A percentile compares a stretch with the other conserved stretches of the same genome.
Evolutionary conservation across 1,140 invertebrate species (phyloP).

Genomic region (Leptopilina clavipes): DNA sequence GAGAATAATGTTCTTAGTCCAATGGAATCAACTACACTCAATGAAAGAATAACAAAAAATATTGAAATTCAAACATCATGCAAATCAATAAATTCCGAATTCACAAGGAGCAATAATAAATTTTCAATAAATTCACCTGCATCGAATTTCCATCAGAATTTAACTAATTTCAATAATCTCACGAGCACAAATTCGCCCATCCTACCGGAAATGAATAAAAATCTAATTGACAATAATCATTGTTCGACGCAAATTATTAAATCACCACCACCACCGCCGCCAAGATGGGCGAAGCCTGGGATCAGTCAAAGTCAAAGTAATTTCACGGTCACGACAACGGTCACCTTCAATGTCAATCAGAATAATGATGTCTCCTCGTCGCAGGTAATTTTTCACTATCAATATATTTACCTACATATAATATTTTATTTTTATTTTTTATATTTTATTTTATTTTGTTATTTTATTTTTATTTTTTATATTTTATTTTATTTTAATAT

Average conservation of each 20-base stretch:
- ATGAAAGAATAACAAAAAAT: slow-evolving; percentile 49
- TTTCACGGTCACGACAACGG: slow-evolving; percentile 87
- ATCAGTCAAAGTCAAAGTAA: slow-evolving; percentile 75
- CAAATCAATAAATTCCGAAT: slow-evolving; percentile 50
- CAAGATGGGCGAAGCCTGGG: slow-evolving; percentile 77
- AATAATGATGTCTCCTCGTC: slow-evolving; percentile 49
- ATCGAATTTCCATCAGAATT: slow-evolving; percentile 67
- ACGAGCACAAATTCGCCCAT: slow-evolving; percentile 60
- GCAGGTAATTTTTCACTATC: slow-evolving; percentile 54
- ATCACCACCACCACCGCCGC: slow-evolving; percentile 80
- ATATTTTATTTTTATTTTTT: too few species aligned
- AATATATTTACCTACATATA: too few species aligned
- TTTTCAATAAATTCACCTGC: slow-evolving; percentile 53
- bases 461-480: too few species aligned
- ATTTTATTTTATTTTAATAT: too few species aligned
- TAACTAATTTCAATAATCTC: slow-evolving; percentile 64
- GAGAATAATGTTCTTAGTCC: slow-evolving; percentile 77
- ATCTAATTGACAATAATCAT: slow-evolving; percentile 59
- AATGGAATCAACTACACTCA: slow-evolving; percentile 59
- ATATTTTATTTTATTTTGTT: too few species aligned
- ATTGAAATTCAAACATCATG: slow-evolving; percentile 47
- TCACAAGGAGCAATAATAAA: slow-evolving; percentile 62
- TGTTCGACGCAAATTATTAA: slow-evolving; percentile 63
- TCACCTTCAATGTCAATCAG: slow-evolving; percentile 85
- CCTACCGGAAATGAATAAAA: slow-evolving; percentile 56